phyloP scores from a whole-genome alignment of 2,797 vertebrate genomes.

The Halcyon smyrnensis region DNA sequence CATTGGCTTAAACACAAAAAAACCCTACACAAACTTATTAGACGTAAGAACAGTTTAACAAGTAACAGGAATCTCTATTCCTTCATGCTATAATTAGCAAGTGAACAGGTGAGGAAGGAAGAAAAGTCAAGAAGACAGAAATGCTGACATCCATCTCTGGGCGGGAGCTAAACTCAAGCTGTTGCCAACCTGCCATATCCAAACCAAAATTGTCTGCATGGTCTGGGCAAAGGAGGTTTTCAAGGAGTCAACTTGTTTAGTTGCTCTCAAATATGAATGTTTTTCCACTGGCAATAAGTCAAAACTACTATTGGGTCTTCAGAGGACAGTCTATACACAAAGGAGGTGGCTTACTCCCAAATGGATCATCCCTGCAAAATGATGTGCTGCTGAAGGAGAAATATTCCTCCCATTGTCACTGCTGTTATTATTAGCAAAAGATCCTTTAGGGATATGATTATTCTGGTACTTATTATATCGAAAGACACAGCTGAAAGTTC shows the following conservation, averaged over 20 bases:
- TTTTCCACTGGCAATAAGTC: not conserved
- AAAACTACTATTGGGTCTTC: not conserved
- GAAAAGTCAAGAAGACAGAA: not conserved
- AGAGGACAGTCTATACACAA: not conserved
- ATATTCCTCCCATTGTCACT: not conserved
- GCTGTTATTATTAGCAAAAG: not conserved
- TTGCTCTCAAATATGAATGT: not conserved
- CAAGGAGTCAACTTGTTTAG: not conserved
- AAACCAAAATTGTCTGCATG: not conserved
- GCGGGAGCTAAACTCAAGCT: not conserved
- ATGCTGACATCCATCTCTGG: not conserved
- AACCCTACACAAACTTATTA: not conserved
- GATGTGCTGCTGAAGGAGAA: not conserved
- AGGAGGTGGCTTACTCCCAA: not conserved
- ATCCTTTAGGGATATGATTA: not conserved
- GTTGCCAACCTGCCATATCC: not conserved
- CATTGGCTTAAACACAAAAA: not conserved
- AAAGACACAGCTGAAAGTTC: not conserved
- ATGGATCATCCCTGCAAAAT: not conserved
- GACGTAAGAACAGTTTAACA: not conserved
- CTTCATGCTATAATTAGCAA: not conserved
- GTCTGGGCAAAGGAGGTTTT: not conserved
- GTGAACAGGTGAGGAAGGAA: not conserved
- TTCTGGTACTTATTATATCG: not conserved
- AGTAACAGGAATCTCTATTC: not conserved